Conservation (phyloP, 2,888 invertebrate genomes). For the Drosophila mimetica region DNA sequence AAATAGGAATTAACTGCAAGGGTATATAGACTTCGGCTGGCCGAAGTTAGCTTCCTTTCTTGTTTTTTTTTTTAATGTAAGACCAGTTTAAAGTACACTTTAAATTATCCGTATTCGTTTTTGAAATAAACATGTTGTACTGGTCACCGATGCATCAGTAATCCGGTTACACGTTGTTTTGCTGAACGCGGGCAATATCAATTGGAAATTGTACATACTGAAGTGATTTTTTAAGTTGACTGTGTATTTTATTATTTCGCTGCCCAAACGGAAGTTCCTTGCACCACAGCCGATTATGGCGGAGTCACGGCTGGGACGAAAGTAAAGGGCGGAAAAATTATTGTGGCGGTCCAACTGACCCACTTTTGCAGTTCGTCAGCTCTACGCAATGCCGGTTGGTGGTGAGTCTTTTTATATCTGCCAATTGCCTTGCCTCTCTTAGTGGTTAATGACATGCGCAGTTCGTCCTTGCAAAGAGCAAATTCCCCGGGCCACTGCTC, state of each 20-base stretch:
- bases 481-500: neutral
- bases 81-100: no score
- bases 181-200: no score
- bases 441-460: constrained; percentile 1
- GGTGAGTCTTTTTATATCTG: neutral
- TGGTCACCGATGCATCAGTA: no score
- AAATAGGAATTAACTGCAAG: no score
- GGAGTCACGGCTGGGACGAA: neutral
- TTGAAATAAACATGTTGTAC: no score
- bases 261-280: constrained; percentile 22
- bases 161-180: no score
- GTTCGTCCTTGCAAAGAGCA: neutral
- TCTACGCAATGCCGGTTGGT: constrained; percentile 12
- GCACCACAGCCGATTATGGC: neutral
- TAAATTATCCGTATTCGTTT: no score
- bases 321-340: neutral
- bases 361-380: constrained; percentile 63
- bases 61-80: no score
- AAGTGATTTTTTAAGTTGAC: constrained; percentile 69
- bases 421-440: neutral
- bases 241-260: constrained; percentile 75
- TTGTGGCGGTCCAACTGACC: constrained; percentile 54
- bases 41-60: no score
- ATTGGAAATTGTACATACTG: no score
- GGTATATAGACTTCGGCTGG: no score